Percentiles rank a stretch among this genome's conserved stretches.
phyloP scores from a whole-genome alignment of 2,888 invertebrate genomes.

The Horisme vitalbata region DNA sequence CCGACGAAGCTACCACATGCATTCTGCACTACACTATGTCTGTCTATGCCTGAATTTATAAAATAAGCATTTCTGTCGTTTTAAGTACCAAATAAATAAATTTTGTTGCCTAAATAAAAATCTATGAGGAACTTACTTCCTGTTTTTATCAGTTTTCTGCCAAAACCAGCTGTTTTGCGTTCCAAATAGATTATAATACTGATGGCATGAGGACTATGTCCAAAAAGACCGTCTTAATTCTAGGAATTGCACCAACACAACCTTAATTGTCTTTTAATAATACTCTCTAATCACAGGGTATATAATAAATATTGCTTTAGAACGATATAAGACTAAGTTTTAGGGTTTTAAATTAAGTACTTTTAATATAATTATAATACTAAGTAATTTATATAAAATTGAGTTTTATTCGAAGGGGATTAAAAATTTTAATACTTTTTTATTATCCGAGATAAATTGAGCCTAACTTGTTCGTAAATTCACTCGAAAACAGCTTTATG shows the following conservation, averaged over 20 bases:
- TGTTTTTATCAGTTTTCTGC: neutral
- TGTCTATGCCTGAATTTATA: constrained; percentile 24
- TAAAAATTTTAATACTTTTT: neutral
- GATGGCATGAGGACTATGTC: constrained; percentile 57
- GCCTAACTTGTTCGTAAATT: constrained; percentile 7
- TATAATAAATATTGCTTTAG: constrained; percentile 72
- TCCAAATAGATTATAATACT: constrained; percentile 30
- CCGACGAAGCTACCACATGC: constrained; percentile 77
- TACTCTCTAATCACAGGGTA: constrained; percentile 72
- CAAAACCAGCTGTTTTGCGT: constrained; percentile 11
- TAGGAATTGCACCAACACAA: constrained; percentile 81
- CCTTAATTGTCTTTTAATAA: constrained; percentile 75
- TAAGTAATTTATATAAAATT: constrained; percentile 18
- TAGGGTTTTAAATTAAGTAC: constrained; percentile 31
- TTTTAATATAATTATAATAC: constrained; percentile 18
- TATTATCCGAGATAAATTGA: constrained; percentile 14
- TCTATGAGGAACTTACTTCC: constrained; percentile 15
- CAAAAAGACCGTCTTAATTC: constrained; percentile 61
- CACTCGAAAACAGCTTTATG: too few relatives aligned
- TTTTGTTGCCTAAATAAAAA: constrained; percentile 7
- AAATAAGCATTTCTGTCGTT: neutral
- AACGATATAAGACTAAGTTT: constrained; percentile 45
- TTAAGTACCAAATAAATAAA: constrained; percentile 29
- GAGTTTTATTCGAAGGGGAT: constrained; percentile 6
- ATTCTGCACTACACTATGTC: constrained; percentile 57